Conservation (phyloP, 2,888 invertebrate species). For the Sthenelais limicola region DNA sequence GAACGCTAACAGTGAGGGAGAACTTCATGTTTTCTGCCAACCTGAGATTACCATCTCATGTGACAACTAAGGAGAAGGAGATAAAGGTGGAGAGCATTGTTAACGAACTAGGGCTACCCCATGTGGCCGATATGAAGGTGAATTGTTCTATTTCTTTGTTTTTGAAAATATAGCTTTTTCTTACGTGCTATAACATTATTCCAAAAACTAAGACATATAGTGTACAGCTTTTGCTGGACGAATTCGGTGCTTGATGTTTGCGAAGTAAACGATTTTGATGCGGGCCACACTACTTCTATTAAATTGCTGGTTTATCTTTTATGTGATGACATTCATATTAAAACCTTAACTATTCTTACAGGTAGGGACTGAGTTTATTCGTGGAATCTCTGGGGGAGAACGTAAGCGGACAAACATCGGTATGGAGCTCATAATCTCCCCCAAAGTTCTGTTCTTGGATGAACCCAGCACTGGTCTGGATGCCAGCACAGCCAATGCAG, state of each 20-base stretch:
- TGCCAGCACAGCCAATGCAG: constrained; percentile 71
- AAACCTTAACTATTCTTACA: no score
- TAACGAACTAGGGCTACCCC: constrained; percentile 66
- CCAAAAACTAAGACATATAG: no score
- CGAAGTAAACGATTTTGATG: no score
- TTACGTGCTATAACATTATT: no score
- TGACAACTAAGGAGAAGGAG: constrained; percentile 55
- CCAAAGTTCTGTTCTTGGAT: constrained; percentile 71
- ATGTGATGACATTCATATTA: no score
- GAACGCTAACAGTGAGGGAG: constrained; percentile 70
- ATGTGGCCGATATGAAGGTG: constrained; percentile 70
- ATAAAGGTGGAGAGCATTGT: constrained; percentile 64
- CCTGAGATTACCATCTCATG: constrained; percentile 61
- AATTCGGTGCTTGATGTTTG: no score
- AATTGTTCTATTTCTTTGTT: constrained; percentile 14
- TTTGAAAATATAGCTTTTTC: constrained; percentile 3
- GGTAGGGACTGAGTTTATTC: constrained; percentile 71
- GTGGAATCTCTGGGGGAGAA: constrained; percentile 73
- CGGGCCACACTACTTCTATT: no score
- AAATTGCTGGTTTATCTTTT: no score
- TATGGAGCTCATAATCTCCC: constrained; percentile 72
- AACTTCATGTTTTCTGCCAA: constrained; percentile 71
- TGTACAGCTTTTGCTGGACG: no score
- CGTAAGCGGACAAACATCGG: constrained; percentile 72
- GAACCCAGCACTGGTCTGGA: constrained; percentile 73